Base-by-base conservation (phyloP, 1,140 invertebrate species). In the Linepithema humile region DNA sequence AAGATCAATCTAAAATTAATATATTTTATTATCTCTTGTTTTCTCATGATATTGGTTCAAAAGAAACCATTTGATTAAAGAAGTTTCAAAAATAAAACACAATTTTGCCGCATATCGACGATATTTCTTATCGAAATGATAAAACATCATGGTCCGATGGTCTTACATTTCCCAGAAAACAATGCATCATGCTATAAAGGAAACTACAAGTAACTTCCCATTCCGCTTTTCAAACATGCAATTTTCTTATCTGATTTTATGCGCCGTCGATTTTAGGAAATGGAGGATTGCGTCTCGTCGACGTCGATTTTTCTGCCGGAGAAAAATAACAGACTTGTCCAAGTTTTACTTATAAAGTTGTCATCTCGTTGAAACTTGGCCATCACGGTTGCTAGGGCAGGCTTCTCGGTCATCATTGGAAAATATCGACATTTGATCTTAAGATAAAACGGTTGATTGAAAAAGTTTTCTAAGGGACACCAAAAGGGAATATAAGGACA, bases 321-420 rank as follows among this genome's bases (percentile, higher is more conserved):
- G 45, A 53, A 77, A 77, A 77, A 77, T 77, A 77, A 77, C 57
- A 38, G 29, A 45, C 74, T 65, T 26, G 53, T 74, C 20, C 74
- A 12, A 77, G 59, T 65, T 77, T 77, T 32, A 53, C 59, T 77
- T 77, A n/a, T n/a, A 65, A 77, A 77, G 43, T 65, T 29, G 59
- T 65, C 74, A 23, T 65, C 17, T 12, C 59, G 20, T 32, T 65
- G n/a, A 35, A 77, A 77, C 65, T 69, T 26, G 17, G 3, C 15
- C 29, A 32, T 45, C 26, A 67, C 3, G 15, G 29, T 50, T 62
- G 40, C 38, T 45, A 40, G 3, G 38, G 38, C 74, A 50, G 43
- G 26, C 43, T 26, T 45, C 40, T 50, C 10, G 59, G 59, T 53
- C 60, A 65, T 50, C 32, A 26, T 38, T 53, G 20, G 29, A 38